Conservation (phyloP, 2,888 invertebrate genomes). For the Clunio marinus region DNA sequence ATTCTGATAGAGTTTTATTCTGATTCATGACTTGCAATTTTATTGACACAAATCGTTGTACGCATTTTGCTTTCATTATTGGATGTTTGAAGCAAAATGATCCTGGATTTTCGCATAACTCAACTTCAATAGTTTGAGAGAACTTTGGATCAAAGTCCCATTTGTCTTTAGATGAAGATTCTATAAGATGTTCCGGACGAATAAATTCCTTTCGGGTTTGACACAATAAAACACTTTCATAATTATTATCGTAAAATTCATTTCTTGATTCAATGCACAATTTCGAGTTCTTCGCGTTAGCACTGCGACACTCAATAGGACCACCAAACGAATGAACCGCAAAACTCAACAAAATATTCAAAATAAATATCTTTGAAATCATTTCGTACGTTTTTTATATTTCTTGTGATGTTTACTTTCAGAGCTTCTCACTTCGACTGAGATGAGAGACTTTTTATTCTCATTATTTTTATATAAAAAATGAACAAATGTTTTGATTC, state of each 20-base stretch:
- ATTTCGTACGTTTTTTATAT: too few relatives aligned
- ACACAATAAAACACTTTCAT: background rate
- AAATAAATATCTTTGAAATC: too few relatives aligned
- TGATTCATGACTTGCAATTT: background rate
- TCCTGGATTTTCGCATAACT: slow-evolving; percentile 3
- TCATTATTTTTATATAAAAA: too few relatives aligned
- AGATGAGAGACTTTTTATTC: too few relatives aligned
- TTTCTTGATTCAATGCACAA: too few relatives aligned
- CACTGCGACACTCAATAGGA: too few relatives aligned
- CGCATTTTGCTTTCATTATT: background rate
- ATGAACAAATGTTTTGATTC: too few relatives aligned
- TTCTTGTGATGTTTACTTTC: too few relatives aligned
- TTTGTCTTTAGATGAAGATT: background rate
- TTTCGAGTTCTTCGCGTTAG: too few relatives aligned
- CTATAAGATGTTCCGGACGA: slow-evolving; percentile 1
- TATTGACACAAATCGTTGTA: slow-evolving; percentile 11
- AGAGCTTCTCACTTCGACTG: too few relatives aligned
- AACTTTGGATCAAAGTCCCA: slow-evolving; percentile 3
- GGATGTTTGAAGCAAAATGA: background rate
- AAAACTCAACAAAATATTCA: too few relatives aligned
- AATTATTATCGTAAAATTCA: background rate
- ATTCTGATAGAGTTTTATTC: background rate
- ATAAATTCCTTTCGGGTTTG: background rate
- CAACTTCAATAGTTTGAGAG: slow-evolving; percentile 19
- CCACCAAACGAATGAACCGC: too few relatives aligned